These are phyloP conservation scores for Eidolon dupreanum DNA, from an alignment of 2,797 vertebrate species.

Conservation along the genomic window DNA sequence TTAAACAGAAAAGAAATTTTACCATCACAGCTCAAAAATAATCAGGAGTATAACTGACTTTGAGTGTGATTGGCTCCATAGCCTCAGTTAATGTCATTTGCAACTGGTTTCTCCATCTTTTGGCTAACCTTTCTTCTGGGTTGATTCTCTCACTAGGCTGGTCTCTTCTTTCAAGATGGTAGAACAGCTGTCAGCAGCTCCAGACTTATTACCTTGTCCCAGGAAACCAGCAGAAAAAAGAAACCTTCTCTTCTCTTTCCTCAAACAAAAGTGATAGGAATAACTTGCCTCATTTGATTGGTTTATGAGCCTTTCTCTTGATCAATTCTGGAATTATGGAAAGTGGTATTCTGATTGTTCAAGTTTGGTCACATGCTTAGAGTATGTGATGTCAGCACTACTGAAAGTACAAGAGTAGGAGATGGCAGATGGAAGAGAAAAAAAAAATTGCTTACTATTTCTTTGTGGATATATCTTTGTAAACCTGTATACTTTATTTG, in stretches of 20 bases:
- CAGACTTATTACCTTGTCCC: not conserved
- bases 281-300: not conserved
- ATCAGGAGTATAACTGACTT: not conserved
- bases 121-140: not conserved
- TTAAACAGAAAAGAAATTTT: conserved; percentile 28
- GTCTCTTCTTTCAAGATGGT: not conserved
- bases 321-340: not conserved
- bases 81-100: not conserved
- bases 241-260: not conserved
- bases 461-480: not conserved
- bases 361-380: not conserved
- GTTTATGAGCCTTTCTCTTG: not conserved
- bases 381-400: not conserved
- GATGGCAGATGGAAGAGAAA: not conserved
- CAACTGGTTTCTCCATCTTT: not conserved
- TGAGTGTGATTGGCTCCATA: not conserved
- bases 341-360: not conserved
- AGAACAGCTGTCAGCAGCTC: not conserved
- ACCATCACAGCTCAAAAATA: not conserved
- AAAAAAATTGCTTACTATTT: not conserved
- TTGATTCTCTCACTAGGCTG: not conserved
- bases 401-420: not conserved
- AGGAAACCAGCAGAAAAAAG: not conserved
- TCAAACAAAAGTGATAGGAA: not conserved
- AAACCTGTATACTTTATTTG: not conserved